Percentiles rank a stretch among this genome's conserved stretches.
Conservation (phyloP, 1,140 invertebrate species). For the Drosophila lini region DNA sequence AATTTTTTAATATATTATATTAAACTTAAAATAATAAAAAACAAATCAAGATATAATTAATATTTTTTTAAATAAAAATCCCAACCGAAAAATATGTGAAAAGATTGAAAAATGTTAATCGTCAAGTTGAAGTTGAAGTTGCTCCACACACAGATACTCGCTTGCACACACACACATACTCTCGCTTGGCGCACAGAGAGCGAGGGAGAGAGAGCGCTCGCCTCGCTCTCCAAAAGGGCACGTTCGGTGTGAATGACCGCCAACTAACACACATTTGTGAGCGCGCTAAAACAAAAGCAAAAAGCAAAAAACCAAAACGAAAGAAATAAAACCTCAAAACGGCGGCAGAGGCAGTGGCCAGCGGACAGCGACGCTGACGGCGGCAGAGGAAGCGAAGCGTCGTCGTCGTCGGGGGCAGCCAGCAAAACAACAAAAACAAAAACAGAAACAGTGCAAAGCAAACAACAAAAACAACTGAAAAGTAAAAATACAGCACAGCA, state of each 20-base stretch:
- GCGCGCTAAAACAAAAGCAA: slow-evolving; percentile 80
- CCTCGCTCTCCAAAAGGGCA: slow-evolving; percentile 71
- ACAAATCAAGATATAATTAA: background rate
- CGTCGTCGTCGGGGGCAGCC: slow-evolving; percentile 37
- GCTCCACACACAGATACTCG: slow-evolving; percentile 38
- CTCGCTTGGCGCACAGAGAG: slow-evolving; percentile 15
- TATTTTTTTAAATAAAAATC: background rate
- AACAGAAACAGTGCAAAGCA: slow-evolving; percentile 44
- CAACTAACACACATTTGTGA: slow-evolving; percentile 84
- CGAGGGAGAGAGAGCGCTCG: slow-evolving; percentile 26
- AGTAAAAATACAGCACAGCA: slow-evolving; percentile 68
- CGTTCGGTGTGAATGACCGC: slow-evolving; percentile 84
- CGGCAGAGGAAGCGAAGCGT: slow-evolving; percentile 62
- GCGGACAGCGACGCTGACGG: slow-evolving; percentile 37
- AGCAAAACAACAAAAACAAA: slow-evolving; percentile 37
- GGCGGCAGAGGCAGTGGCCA: slow-evolving; percentile 19
- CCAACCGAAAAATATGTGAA: slow-evolving; percentile 1
- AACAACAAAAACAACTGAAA: slow-evolving; percentile 62
- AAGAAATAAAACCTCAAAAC: slow-evolving; percentile 48
- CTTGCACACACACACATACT: slow-evolving; percentile 15
- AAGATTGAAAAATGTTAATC: slow-evolving; percentile 38
- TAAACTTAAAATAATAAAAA: background rate
- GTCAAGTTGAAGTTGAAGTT: slow-evolving; percentile 55
- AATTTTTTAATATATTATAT: too few species aligned
- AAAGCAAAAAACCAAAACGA: slow-evolving; percentile 37